Evolutionary conservation across 1,140 invertebrate genomes (phyloP), one percentile per base, ranked within the genome.

Genomic region (Ceratosolen fusciceps): DNA sequence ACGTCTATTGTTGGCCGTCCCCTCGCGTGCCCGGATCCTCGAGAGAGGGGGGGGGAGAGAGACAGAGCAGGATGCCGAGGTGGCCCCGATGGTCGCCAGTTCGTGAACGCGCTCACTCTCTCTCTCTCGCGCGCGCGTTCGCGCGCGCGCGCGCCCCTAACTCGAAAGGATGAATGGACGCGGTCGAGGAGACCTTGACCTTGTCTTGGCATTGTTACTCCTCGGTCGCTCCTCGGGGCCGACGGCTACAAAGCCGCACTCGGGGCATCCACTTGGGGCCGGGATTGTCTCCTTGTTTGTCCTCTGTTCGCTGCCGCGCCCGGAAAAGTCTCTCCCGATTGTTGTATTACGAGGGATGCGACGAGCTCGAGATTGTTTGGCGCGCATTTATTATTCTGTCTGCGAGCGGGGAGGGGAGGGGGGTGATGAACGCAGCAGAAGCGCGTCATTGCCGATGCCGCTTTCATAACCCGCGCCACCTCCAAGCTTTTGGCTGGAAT

Each of bases 131-230:
- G n/a, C n/a, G n/a, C n/a, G n/a, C n/a, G n/a, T n/a, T n/a, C n/a
- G n/a, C n/a, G n/a, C n/a, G n/a, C n/a, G n/a, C n/a, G n/a, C n/a
- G n/a, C n/a, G 39, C 5, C 39, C 12, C 5, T 12, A 43, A 43
- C 5, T 5, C 39, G 39, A 43, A 29, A 60, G 58, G 58, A 58
- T 58, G 26, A 16, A 19, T 34, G 26, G 58, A 8, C 2, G 58
- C 58, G 26, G 24, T 60, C 58, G 58, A 60, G 58, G 0, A 60
- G 58, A 60, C 58, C 58, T 60, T 60, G 58, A 29, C 58, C 58
- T 34, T 67, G 62, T 24, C 62, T 39, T 9, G 47, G 34, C 62
- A 67, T 67, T 39, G 62, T 67, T 37, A 12, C 39, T 12, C 39
- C 39, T 43, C 39, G 39, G 39, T 12, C 12, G 39, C 39, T 12